Evolutionary conservation across 2,888 invertebrate species (phyloP).

Genomic region (Acrobasis consociella): DNA sequence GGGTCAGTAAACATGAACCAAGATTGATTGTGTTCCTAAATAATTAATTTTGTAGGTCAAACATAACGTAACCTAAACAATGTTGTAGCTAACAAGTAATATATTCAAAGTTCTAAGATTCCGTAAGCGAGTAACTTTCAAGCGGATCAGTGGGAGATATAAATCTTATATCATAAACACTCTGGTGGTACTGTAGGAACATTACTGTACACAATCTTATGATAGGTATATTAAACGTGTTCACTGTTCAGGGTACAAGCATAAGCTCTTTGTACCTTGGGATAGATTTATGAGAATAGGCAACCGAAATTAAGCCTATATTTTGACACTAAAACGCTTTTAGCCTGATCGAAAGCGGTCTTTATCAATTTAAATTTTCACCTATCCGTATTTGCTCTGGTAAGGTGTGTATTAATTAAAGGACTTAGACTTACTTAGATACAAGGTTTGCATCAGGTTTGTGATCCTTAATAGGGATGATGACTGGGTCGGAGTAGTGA

Average conservation of each 20-base stretch:
- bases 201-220: neutral
- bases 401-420: neutral
- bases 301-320: conserved; percentile 11
- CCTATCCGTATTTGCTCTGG: neutral
- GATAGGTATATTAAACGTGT: neutral
- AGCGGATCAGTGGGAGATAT: neutral
- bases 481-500: no score
- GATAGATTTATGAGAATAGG: conserved; percentile 9
- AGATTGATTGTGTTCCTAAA: no score
- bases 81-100: neutral
- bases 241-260: neutral
- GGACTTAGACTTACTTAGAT: no score
- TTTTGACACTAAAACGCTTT: conserved; percentile 12
- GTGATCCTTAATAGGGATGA: no score
- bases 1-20: neutral
- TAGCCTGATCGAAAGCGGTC: neutral
- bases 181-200: neutral
- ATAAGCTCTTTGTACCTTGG: neutral
- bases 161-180: neutral
- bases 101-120: conserved; percentile 3
- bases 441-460: no score
- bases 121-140: conserved; percentile 1
- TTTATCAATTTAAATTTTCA: neutral
- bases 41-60: neutral
- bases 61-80: neutral